Evolutionary conservation across 2,888 invertebrate species (phyloP), one percentile per base, ranked within the genome.

Genomic region (Diplolepis rosae): DNA sequence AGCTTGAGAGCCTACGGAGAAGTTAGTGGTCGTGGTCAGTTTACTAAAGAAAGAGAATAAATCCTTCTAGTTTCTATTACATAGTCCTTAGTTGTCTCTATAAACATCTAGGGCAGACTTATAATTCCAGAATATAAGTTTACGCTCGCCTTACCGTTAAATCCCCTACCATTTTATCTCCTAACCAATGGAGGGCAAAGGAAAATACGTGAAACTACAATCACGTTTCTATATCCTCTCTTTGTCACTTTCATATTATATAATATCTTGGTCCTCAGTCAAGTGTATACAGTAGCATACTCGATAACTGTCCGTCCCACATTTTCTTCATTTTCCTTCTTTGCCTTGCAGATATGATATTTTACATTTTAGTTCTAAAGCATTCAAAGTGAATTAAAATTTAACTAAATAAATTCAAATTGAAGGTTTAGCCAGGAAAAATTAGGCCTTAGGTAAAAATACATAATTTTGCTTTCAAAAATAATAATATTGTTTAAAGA

Each of bases 111-210:
- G 22, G 9, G 48, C 22, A 50, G 48, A 50, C 48, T 50, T 48
- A 9, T 50, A 24, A 50, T n/a, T n/a, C n/a, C n/a, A n/a, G n/a
- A n/a, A n/a, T n/a, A n/a, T n/a, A n/a, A n/a, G n/a, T n/a, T n/a
- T n/a, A n/a, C n/a, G 48, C 24, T 18, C 77, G 75, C 78, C 85
- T 84, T 86, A 86, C 86, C 86, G 86, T 86, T 86, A 86, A 84
- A 74, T 77, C 79, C 80, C 80, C n/a, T n/a, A n/a, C n/a, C n/a
- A n/a, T n/a, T n/a, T n/a, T 82, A 77, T 61, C 74, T 76, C 73
- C 71, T 70, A 66, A 71, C 68, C 75, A 77, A 66, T 77, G 76
- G 72, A 79, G 75, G 73, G 77, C 80, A 50, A 50, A 50, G 24
- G 48, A 50, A 77, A 78, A 80, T 80, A 79, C 81, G 74, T 83